Base-by-base conservation (phyloP, 2,888 invertebrate genomes). In the Steinernema carpocapsae region DNA sequence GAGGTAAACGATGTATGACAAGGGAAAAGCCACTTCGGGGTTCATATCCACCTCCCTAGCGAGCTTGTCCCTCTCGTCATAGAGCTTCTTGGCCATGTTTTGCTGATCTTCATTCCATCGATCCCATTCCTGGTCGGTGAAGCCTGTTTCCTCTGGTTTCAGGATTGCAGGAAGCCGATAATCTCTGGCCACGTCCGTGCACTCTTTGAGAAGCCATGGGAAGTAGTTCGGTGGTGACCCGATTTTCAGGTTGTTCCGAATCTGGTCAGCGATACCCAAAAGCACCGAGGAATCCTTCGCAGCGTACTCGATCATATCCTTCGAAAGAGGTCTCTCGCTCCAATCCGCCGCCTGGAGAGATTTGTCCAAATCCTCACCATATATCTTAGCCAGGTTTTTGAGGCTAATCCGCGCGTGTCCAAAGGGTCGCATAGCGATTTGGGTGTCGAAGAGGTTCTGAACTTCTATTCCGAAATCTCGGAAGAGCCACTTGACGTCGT, bases 361-460 rank as follows among this genome's bases (percentile, higher is more conserved):
- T 22, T 56, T 56, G 26, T 56, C 56, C 24, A 56, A 6, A 22
- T 56, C 22, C 4, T 26, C 56, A 6, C 10, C 3, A 4, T 24
- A 26, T 7, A 3, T 7, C 26, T 56, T 56, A 4, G 22, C 56
- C 2, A 56, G 56, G 10, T 22, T 12, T 26, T 64, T 29, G 1
- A 64, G 64, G 1, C 64, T 32, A 1, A 32, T 12, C 14, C 32
- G 1, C 10, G 1, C 17, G 64, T 32, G 32, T 4, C 19, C 17
- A 12, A 64, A 32, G 14, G 1, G 17, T 12, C 7, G 4, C 32
- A 64, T 64, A 1, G 64, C 64, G 10, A 26, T 37, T 32, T 64
- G 64, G 17, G 97, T 97, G 88, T 97, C 97, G 88, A 97, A 96
- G 92, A 97, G 91, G 79, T 95, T 95, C 0, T 97, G 95, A 1